Base-by-base conservation (phyloP, 2,113 vertebrate species). In the Onychorhynchus coronatus region DNA sequence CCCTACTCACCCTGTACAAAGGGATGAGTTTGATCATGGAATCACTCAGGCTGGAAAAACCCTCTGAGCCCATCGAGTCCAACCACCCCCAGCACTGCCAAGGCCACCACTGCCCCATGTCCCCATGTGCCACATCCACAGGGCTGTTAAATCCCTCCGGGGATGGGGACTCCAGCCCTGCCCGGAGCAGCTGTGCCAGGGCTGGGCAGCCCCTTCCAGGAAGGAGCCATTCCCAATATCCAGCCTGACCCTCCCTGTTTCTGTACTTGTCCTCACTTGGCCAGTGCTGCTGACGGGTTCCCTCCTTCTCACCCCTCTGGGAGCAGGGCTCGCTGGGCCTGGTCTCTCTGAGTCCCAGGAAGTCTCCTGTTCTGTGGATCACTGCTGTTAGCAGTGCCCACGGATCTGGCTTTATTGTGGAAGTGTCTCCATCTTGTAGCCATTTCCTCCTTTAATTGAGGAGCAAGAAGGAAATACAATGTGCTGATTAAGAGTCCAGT, bases 111-210 rank as follows among this genome's bases (percentile, higher is more conserved):
- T 53, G 27, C 0, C 55, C 15, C 50, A 0, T 24, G 41, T 71
- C 56, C 66, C 66, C 74, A 47, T 0, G 49, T 63, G 75, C n/a
- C 85, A 56, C 85, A 16, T 11, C 6, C 65, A 6, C 20, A 12
- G 2, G 24, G 41, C 4, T 63, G 8, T 14, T 0, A 11, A 22
- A 20, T 2, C n/a, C 6, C 65, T 1, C 0, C 47, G 17, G n/a
- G 41, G 47, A 20, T 25, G 56, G n/a, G 85, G 2, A 13, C 13
- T 9, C 46, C 20, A 1, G n/a, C 28, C 8, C 24, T 28, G 20
- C 22, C 50, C 55, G 55, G 33, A 39, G n/a, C 56, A n/a, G 74
- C 65, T n/a, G 41, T 23, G 47, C 56, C 65, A 17, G 58, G 56
- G 27, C 67, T 58, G 59, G 22, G 3, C 42, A 42, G 2, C n/a